These are phyloP conservation scores for Harpalus rubripes DNA, from an alignment of 2,888 invertebrate genomes.

Conservation along the genomic window DNA sequence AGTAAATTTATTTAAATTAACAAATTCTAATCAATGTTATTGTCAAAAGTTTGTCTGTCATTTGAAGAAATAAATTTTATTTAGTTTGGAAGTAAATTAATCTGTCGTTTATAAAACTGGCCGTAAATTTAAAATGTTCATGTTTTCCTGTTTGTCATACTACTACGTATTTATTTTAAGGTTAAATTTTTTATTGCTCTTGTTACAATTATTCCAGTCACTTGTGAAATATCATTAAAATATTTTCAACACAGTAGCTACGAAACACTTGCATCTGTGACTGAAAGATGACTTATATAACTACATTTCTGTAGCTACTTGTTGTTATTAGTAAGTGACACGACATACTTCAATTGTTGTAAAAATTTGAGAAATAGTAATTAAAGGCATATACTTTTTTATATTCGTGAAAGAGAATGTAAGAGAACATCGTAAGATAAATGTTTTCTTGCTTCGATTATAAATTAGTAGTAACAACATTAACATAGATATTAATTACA, in stretches of 20 bases:
- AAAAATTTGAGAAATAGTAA: slow-evolving; percentile 36
- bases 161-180: background rate
- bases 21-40: no score
- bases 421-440: slow-evolving; percentile 21
- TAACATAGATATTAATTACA: slow-evolving; percentile 17
- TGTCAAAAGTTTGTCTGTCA: no score
- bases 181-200: background rate
- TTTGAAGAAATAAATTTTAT: no score
- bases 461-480: background rate
- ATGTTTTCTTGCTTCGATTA: slow-evolving; percentile 16
- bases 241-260: slow-evolving; percentile 28
- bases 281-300: slow-evolving; percentile 28
- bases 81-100: no score
- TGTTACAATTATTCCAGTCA: slow-evolving; percentile 10
- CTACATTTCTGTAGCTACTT: slow-evolving; percentile 10
- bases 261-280: slow-evolving; percentile 26
- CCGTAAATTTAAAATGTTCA: no score
- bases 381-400: slow-evolving; percentile 20
- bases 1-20: no score
- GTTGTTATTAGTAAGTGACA: slow-evolving; percentile 24
- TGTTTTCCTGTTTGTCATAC: no score
- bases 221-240: slow-evolving; percentile 24
- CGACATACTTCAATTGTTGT: slow-evolving; percentile 29
- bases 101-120: no score
- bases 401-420: slow-evolving; percentile 23